Percentiles rank a stretch among this genome's conserved stretches.
Evolutionary conservation across 2,113 vertebrate species (phyloP).

Genomic region (Rhabdomys dilectus): DNA sequence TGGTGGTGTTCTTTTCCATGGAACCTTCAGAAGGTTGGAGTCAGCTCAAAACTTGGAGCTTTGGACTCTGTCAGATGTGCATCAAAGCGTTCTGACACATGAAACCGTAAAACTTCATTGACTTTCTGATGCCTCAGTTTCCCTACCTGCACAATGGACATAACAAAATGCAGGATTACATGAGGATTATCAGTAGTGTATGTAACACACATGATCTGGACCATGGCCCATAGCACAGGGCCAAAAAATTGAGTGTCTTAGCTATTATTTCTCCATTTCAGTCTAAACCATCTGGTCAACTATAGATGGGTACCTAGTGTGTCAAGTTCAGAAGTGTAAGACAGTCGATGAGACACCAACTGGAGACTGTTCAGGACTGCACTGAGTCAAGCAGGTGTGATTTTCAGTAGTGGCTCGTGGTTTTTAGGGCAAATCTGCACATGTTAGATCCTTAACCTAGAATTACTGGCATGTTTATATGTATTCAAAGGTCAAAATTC

Average conservation of each 20-base stretch:
- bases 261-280: background rate
- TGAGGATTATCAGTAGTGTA: background rate
- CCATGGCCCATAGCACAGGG: background rate
- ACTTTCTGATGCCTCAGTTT: background rate
- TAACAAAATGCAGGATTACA: background rate
- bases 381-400: background rate
- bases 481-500: conserved; percentile 14
- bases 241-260: background rate
- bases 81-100: background rate
- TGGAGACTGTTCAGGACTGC: background rate
- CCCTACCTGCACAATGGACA: background rate
- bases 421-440: background rate
- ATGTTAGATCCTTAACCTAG: background rate
- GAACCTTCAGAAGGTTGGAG: conserved; percentile 30
- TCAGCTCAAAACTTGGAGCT: background rate
- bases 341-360: background rate
- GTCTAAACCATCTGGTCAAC: background rate
- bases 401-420: background rate
- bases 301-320: background rate
- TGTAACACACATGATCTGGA: background rate
- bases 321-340: background rate
- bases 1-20: background rate
- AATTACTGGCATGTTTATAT: background rate
- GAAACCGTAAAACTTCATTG: background rate
- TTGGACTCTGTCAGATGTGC: background rate